Base-by-base conservation (phyloP, 2,797 vertebrate genomes). In the Phyllotis vaccarum region DNA sequence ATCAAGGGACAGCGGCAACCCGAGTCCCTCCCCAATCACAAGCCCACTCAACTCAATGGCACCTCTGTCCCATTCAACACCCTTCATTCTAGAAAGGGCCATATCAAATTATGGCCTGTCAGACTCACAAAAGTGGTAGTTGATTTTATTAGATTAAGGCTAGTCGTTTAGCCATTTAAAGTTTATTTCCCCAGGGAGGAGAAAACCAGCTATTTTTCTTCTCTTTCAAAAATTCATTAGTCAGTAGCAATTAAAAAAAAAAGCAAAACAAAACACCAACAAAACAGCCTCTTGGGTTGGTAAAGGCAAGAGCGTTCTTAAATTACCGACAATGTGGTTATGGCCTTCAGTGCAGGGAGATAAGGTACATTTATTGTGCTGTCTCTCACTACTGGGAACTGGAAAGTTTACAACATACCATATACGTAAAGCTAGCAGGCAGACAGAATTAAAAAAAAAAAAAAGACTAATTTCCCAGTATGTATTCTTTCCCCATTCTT, bases 291-390 rank as follows among this genome's bases (percentile, higher is more conserved):
- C 97, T 95, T 98, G 98, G 98, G 98, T 98, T 98, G 98, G 98
- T 98, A 98, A 99, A 99, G 98, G 98, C 98, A 98, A 98, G 98
- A 98, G 97, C 97, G 96, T 98, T 97, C 97, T 98, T 98, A 98
- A 98, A 97, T 98, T 97, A 98, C 97, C 98, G 98, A 97, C 98
- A 98, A 83, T 98, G 98, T 96, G 98, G 98, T 98, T 98, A 98
- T 91, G 98, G 98, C 98, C 98, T 99, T 98, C 98, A 98, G 98
- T 95, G 97, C 97, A 97, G 98, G 98, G 98, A 98, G 98, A 98
- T 98, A 98, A 99, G 98, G 98, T 98, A 98, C 98, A 98, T 98
- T 98, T 98, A 98, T 99, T 99, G 98, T 99, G 98, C 98, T 99
- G 98, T 98, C 98, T 98, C 98, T 99, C 98, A 98, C 98, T 98